A percentile compares a stretch with the other conserved stretches of the same genome.
These are phyloP conservation scores for Stichopus horrens DNA, from an alignment of 53 echinoderm and acorn worm species.

Conservation along the genomic window DNA sequence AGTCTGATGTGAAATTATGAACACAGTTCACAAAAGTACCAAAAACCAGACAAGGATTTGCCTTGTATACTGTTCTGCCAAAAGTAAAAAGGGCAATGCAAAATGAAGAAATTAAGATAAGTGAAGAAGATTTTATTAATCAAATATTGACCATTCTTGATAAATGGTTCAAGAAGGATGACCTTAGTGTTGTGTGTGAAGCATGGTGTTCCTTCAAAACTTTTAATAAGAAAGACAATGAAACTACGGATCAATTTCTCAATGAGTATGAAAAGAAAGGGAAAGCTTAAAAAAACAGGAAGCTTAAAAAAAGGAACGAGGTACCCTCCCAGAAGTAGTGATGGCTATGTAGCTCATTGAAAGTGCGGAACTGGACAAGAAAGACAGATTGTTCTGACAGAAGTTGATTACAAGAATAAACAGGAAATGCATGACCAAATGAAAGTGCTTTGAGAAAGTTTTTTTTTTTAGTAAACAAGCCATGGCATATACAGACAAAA, in stretches of 20 bases:
- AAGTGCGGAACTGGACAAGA: constrained; percentile 49
- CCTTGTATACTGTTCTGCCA: constrained; percentile 36
- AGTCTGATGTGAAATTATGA: constrained; percentile 11
- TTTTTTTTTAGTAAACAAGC: constrained; percentile 54
- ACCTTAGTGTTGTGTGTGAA: constrained; percentile 50
- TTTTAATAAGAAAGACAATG: constrained; percentile 36
- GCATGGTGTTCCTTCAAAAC: constrained; percentile 37
- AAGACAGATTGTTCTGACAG: constrained; percentile 58
- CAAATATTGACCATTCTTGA: constrained; percentile 47
- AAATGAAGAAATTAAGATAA: constrained; percentile 54
- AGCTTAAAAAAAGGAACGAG: constrained; percentile 44
- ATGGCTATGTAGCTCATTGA: constrained; percentile 53
- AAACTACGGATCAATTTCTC: constrained; percentile 15
- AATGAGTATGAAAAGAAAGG: constrained; percentile 47
- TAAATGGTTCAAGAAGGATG: constrained; percentile 40
- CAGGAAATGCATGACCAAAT: constrained; percentile 54
- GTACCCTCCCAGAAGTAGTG: constrained; percentile 30
- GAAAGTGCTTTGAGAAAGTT: too few species aligned
- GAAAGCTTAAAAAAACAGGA: constrained; percentile 7
- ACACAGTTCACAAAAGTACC: not conserved
- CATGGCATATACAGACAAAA: too few species aligned
- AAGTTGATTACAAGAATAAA: constrained; percentile 43
- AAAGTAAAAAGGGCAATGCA: constrained; percentile 54
- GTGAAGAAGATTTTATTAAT: constrained; percentile 40
- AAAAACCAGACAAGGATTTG: constrained; percentile 22